phyloP scores from a whole-genome alignment of 2,888 invertebrate genomes.

The Neelides folsomi region DNA sequence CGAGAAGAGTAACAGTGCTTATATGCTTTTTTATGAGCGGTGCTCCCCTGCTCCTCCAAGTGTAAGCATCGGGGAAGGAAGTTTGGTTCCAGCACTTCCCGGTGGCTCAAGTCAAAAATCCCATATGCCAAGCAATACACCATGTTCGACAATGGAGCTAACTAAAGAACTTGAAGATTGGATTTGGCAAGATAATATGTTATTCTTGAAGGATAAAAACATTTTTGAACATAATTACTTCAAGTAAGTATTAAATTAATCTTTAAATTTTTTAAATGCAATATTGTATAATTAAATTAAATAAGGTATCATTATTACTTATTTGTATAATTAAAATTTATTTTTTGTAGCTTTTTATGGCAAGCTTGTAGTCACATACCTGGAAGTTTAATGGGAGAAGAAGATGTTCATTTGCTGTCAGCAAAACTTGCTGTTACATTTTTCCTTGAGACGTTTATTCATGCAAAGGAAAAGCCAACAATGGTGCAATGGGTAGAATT shows the following conservation, averaged over 20 bases:
- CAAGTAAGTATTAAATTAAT: slow-evolving; percentile 59
- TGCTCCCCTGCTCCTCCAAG: slow-evolving; percentile 40
- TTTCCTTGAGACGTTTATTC: slow-evolving; percentile 90
- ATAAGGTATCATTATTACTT: background rate
- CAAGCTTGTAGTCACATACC: slow-evolving; percentile 90
- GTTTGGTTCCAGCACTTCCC: slow-evolving; percentile 27
- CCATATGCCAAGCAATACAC: slow-evolving; percentile 34
- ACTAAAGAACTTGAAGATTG: slow-evolving; percentile 76
- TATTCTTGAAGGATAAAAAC: slow-evolving; percentile 85
- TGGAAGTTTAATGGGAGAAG: slow-evolving; percentile 64
- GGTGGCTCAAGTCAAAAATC: slow-evolving; percentile 24
- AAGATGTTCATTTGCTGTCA: slow-evolving; percentile 69
- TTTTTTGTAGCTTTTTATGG: slow-evolving; percentile 71
- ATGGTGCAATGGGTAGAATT: slow-evolving; percentile 95
- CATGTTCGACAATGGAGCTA: slow-evolving; percentile 44
- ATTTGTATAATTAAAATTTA: slow-evolving; percentile 6
- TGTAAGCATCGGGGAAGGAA: slow-evolving; percentile 36
- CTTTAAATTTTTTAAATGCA: no score
- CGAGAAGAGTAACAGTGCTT: slow-evolving; percentile 93
- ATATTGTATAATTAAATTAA: background rate
- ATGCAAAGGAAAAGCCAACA: slow-evolving; percentile 92
- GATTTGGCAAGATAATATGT: slow-evolving; percentile 96
- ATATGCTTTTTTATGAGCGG: slow-evolving; percentile 91
- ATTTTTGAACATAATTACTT: slow-evolving; percentile 94
- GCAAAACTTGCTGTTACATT: slow-evolving; percentile 83